These are phyloP conservation scores for Nemapogon koenigi DNA, from an alignment of 2,888 invertebrate genomes.

Conservation along the genomic window DNA sequence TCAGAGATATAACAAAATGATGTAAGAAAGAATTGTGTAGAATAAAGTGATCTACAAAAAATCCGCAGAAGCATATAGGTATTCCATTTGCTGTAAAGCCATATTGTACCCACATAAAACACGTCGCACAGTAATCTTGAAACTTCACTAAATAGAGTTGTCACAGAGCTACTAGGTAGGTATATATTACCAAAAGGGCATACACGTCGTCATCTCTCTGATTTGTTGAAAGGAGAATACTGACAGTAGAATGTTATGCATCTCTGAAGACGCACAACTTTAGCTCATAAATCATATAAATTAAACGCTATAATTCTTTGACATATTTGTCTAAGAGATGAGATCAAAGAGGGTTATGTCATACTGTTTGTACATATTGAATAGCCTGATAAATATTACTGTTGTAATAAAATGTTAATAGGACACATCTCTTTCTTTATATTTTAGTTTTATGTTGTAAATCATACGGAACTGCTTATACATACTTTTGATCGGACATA, in stretches of 20 bases:
- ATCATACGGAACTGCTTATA: background rate
- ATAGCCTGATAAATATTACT: background rate
- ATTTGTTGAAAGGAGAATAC: conserved; percentile 6
- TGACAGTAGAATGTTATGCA: conserved; percentile 3
- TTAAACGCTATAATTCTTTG: conserved; percentile 6
- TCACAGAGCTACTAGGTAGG: no score
- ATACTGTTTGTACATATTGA: conserved; percentile 2
- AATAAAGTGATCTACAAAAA: no score
- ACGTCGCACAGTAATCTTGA: no score
- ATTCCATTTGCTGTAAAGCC: no score
- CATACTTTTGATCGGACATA: background rate
- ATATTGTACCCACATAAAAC: no score
- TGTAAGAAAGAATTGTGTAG: no score
- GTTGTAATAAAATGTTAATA: conserved; percentile 6
- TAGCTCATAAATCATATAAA: conserved; percentile 4
- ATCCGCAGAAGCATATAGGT: no score
- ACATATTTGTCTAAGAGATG: background rate
- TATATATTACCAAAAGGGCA: no score
- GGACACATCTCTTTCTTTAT: background rate
- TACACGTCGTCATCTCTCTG: conserved; percentile 3
- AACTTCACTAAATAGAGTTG: no score
- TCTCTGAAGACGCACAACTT: background rate
- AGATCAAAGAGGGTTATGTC: conserved; percentile 5
- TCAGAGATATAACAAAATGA: no score
- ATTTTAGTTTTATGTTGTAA: background rate